Evolutionary conservation across 2,113 vertebrate genomes (phyloP).

Genomic region (Hystrix cristata): DNA sequence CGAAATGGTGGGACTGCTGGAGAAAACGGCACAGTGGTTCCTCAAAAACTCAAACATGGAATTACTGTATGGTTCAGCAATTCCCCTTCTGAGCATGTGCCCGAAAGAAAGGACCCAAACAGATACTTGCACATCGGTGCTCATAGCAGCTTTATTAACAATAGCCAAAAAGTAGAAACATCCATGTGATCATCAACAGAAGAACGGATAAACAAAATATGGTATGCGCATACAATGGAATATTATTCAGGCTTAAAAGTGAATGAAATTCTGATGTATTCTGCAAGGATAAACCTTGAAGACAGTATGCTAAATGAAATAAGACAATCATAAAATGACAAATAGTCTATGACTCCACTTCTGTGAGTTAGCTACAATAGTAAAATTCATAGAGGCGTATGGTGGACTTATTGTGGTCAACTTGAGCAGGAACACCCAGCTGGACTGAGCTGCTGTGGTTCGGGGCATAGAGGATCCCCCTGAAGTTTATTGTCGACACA

Average conservation of each 20-base stretch:
- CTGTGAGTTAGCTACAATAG: background rate
- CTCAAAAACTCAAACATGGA: background rate
- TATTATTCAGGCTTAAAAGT: background rate
- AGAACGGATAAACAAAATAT: background rate
- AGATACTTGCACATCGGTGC: background rate
- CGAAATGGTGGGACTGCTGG: background rate
- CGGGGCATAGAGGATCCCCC: no score
- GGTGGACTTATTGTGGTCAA: no score
- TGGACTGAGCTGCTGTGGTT: no score
- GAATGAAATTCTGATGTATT: background rate
- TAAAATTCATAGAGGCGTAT: background rate
- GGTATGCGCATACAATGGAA: background rate
- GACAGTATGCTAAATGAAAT: background rate
- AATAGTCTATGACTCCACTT: background rate
- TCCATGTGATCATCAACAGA: background rate
- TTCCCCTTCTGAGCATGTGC: background rate
- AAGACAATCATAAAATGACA: background rate
- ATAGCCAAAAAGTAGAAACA: background rate
- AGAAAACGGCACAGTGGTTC: background rate
- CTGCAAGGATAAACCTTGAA: background rate
- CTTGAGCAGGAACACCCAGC: no score
- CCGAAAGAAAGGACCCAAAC: background rate
- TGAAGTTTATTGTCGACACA: no score
- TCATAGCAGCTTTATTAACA: background rate
- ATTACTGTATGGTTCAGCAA: background rate